phyloP scores from a whole-genome alignment of 1,140 invertebrate species.

The Aphaenogaster rudis region DNA sequence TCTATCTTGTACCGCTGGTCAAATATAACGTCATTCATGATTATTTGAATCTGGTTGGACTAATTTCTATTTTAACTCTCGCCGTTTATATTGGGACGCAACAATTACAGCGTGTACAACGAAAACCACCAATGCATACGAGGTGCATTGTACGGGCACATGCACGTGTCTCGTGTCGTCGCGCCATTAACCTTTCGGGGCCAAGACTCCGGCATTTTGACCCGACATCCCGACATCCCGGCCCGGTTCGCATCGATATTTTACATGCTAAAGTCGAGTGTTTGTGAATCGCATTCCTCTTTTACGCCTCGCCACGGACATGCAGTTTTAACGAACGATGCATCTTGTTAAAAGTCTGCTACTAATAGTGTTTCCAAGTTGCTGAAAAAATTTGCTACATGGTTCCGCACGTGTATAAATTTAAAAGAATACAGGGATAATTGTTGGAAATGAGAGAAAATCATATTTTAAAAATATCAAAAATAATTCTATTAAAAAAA shows the following conservation, averaged over 20 bases:
- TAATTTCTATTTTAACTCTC: constrained; percentile 4
- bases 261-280: constrained; percentile 56
- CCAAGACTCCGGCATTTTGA: constrained; percentile 67
- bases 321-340: constrained; percentile 10
- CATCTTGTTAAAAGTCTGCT: background rate
- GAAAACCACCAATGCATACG: constrained; percentile 31
- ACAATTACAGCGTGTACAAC: constrained; percentile 24
- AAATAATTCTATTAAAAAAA: background rate
- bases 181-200: constrained; percentile 65
- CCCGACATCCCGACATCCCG: constrained; percentile 69
- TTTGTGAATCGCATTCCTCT: constrained; percentile 54
- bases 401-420: background rate
- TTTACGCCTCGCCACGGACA: constrained; percentile 44
- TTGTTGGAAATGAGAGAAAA: background rate
- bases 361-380: background rate
- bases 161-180: constrained; percentile 46
- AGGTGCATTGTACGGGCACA: constrained; percentile 6
- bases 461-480: background rate
- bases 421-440: background rate
- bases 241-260: constrained; percentile 65
- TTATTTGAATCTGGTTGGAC: background rate
- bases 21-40: background rate
- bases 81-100: background rate
- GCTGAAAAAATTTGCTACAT: background rate
- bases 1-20: background rate